These are phyloP conservation scores for Xestia c-nigrum DNA, from an alignment of 2,888 invertebrate species.

Conservation along the genomic window DNA sequence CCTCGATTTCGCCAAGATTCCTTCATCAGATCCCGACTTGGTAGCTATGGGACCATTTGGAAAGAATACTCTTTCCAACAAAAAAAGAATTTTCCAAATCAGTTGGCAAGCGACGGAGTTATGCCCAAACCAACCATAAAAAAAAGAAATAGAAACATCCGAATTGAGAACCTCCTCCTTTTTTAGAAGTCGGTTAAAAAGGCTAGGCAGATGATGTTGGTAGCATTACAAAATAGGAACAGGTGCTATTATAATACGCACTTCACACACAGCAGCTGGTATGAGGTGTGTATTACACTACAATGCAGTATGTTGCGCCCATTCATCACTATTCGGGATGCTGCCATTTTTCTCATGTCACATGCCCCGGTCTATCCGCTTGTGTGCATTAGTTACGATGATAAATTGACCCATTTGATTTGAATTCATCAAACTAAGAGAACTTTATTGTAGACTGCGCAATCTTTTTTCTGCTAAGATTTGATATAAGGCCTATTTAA, in stretches of 20 bases:
- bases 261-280: constrained; percentile 5
- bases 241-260: neutral
- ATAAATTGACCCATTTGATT: constrained; percentile 50
- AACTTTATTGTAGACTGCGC: neutral
- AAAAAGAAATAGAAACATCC: too few relatives aligned
- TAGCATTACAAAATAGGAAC: neutral
- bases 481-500: neutral
- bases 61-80: too few relatives aligned
- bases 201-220: too few relatives aligned
- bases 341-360: constrained; percentile 49
- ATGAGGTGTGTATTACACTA: constrained; percentile 11
- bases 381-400: constrained; percentile 54
- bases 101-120: too few relatives aligned
- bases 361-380: constrained; percentile 29
- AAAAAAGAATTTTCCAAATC: too few relatives aligned
- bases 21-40: too few relatives aligned
- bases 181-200: too few relatives aligned
- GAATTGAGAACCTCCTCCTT: too few relatives aligned
- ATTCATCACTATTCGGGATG: constrained; percentile 48
- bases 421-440: constrained; percentile 13
- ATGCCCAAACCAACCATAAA: too few relatives aligned
- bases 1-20: too few relatives aligned
- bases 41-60: too few relatives aligned
- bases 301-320: constrained; percentile 27
- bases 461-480: neutral